phyloP scores from a whole-genome alignment of 2,113 vertebrate species.

The Macheiramphus alcinus region DNA sequence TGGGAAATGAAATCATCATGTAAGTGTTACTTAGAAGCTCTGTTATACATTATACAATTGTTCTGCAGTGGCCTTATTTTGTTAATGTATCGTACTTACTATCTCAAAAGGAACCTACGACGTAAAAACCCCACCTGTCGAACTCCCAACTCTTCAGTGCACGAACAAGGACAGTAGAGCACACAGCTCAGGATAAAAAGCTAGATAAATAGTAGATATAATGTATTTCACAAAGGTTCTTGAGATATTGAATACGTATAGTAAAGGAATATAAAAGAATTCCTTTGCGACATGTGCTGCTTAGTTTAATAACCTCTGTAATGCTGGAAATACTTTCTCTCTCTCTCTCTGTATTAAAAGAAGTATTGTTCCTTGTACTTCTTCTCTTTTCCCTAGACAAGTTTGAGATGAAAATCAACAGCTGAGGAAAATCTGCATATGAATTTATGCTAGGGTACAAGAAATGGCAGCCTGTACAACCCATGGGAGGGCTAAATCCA shows the following conservation, averaged over 20 bases:
- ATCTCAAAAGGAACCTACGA: neutral
- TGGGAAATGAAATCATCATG: neutral
- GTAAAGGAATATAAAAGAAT: neutral
- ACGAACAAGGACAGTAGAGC: accelerated
- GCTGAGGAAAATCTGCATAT: neutral
- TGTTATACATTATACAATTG: neutral
- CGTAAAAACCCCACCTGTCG: neutral
- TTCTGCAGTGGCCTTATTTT: neutral
- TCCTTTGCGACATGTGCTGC: neutral
- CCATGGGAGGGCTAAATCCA: neutral
- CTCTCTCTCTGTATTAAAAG: neutral
- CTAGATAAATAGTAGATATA: neutral
- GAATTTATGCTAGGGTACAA: neutral
- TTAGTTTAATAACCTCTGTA: neutral
- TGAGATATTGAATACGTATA: neutral
- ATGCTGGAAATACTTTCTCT: neutral
- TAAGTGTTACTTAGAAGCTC: neutral
- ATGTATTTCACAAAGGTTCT: neutral
- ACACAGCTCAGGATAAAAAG: neutral
- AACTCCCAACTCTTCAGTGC: neutral
- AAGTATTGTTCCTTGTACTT: neutral
- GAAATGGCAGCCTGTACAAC: neutral
- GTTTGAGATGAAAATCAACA: neutral
- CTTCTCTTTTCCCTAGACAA: neutral
- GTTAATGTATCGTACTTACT: neutral